These are phyloP conservation scores for Carpatolechia fugitivella DNA, from an alignment of 2,888 invertebrate species.

Conservation along the genomic window DNA sequence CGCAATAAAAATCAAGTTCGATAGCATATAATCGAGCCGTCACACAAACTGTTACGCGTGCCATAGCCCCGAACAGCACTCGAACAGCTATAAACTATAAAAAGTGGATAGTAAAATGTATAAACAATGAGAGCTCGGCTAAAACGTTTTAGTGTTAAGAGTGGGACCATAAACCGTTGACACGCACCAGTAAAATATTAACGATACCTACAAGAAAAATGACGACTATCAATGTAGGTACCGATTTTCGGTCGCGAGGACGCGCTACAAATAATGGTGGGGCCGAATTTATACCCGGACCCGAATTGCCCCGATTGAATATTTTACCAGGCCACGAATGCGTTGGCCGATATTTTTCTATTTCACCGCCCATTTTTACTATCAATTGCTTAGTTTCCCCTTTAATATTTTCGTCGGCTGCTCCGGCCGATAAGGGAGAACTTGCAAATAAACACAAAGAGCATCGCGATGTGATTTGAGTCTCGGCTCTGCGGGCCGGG, in stretches of 20 bases:
- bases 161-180: slow-evolving; percentile 76
- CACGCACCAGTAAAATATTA: slow-evolving; percentile 79
- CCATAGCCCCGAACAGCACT: slow-evolving; percentile 63
- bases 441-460: slow-evolving; percentile 27
- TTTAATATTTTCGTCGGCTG: slow-evolving; percentile 66
- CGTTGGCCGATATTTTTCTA: slow-evolving; percentile 76
- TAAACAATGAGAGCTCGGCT: slow-evolving; percentile 76
- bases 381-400: slow-evolving; percentile 77
- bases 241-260: slow-evolving; percentile 75
- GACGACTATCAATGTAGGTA: slow-evolving; percentile 75
- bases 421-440: slow-evolving; percentile 29
- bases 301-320: slow-evolving; percentile 78
- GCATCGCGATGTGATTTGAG: slow-evolving; percentile 9
- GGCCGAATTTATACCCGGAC: slow-evolving; percentile 74
- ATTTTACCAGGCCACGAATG: slow-evolving; percentile 77
- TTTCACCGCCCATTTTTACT: slow-evolving; percentile 75
- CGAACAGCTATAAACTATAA: slow-evolving; percentile 71
- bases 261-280: slow-evolving; percentile 75
- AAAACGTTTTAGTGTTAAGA: slow-evolving; percentile 79
- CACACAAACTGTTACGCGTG: slow-evolving; percentile 54
- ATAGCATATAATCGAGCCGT: slow-evolving; percentile 60
- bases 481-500: no score
- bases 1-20: slow-evolving; percentile 64
- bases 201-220: slow-evolving; percentile 77
- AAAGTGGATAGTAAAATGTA: slow-evolving; percentile 77